phyloP scores from a whole-genome alignment of 2,113 vertebrate species.

The Strix aluco region DNA sequence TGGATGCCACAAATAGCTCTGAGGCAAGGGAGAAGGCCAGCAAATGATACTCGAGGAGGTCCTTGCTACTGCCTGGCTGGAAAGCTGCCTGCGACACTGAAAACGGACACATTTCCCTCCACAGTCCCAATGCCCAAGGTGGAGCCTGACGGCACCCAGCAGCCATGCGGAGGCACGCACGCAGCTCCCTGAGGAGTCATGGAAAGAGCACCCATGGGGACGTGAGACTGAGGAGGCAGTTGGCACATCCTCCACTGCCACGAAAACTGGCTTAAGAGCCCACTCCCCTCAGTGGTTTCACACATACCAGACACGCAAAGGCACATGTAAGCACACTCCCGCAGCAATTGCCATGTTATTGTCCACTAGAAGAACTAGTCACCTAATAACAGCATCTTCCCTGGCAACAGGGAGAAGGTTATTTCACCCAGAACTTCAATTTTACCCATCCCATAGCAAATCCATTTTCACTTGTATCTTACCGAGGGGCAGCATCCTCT shows the following conservation, averaged over 20 bases:
- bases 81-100: background rate
- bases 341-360: background rate
- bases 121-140: background rate
- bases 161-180: background rate
- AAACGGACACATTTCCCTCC: background rate
- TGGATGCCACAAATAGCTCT: background rate
- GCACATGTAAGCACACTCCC: background rate
- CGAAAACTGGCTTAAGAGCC: background rate
- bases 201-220: background rate
- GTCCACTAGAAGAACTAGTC: background rate
- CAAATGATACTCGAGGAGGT: background rate
- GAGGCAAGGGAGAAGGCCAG: background rate
- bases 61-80: background rate
- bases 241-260: background rate
- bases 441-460: background rate
- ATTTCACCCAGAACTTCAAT: background rate
- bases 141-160: background rate
- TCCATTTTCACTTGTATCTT: background rate
- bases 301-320: background rate
- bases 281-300: background rate
- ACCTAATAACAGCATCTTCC: background rate
- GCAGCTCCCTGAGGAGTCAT: background rate
- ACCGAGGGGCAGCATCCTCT: background rate
- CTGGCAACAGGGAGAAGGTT: background rate
- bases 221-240: fast-evolving